Base-by-base conservation (phyloP, 2,113 vertebrate species). In the Hydropotes inermis region DNA sequence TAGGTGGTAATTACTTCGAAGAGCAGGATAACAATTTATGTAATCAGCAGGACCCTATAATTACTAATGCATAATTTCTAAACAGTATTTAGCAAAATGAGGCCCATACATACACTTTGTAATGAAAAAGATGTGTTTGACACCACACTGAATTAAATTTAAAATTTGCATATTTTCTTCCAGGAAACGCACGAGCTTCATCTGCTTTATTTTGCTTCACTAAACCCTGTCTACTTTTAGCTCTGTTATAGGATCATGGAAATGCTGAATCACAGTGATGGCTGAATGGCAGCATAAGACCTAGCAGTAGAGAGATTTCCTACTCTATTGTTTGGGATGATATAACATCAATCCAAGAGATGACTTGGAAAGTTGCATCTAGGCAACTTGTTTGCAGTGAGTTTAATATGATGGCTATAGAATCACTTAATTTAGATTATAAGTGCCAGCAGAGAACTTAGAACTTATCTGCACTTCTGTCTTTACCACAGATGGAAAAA, bases 1-100 rank as follows among this genome's bases (percentile, higher is more conserved):
- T 98, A 97, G 89, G 93, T 96, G 93, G 96, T 98, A 98, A 98
- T 98, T 98, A 97, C 97, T 89, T 61, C 2, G 16, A 50, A 97
- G 84, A 97, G 70, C 87, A 92, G 57, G 95, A 95, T 98, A 95
- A 88, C 67, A 97, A 50, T 90, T 98, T 98, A 96, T 93, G 92
- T 89, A 97, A 98, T 81, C 81, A 95, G 74, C 82, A 97, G 96
- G 98, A 97, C 97, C 54, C 83, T 98, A 85, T 96, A 95, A 98
- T 89, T 97, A 97, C 97, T 96, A 89, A 76, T 74, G 97, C 97
- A 98, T 97, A 97, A 98, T 98, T 98, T 98, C 96, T 89, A 95
- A 98, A 96, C 84, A 98, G 97, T 89, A 97, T 98, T 98, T 98
- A 98, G 96, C 95, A 97, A 98, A 98, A 98, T 96, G 95, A 98